These are phyloP conservation scores for Apis dorsata DNA, from an alignment of 1,140 invertebrate species.

Conservation along the genomic window DNA sequence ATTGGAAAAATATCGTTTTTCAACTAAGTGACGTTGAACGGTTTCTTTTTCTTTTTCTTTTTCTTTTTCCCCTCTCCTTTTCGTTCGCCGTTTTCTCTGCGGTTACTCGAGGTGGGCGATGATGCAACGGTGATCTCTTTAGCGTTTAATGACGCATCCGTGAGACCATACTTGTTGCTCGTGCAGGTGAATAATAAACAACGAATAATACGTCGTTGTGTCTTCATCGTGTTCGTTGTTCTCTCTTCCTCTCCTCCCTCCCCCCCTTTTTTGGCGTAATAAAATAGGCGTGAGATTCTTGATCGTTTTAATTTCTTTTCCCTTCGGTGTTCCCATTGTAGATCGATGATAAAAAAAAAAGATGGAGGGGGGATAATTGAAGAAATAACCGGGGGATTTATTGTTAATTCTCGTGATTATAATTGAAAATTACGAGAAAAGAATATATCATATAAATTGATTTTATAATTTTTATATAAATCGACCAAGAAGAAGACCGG, in stretches of 20 bases:
- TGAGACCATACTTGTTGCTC: neutral
- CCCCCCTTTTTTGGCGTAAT: neutral
- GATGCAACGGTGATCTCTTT: neutral
- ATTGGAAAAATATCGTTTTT: constrained; percentile 26
- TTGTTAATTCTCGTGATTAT: no score
- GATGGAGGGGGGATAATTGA: no score
- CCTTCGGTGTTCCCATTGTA: neutral
- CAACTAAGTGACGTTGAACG: neutral
- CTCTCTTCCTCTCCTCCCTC: no score
- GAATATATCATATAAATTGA: neutral
- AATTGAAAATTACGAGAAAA: no score
- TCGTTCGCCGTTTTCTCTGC: neutral
- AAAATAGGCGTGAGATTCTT: neutral
- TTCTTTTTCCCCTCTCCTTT: neutral
- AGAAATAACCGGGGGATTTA: no score
- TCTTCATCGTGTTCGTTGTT: no score
- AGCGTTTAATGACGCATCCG: no score
- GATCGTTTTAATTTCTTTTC: neutral
- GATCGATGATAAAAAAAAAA: neutral
- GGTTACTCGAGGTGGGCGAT: no score
- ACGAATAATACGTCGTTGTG: neutral
- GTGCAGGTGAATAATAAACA: neutral
- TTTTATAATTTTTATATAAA: neutral
- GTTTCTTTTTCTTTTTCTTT: neutral
- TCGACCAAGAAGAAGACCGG: no score